Percentiles rank a stretch among this genome's conserved stretches.
Evolutionary conservation across 2,888 invertebrate species (phyloP).

Genomic region (Pimpla rufipes): DNA sequence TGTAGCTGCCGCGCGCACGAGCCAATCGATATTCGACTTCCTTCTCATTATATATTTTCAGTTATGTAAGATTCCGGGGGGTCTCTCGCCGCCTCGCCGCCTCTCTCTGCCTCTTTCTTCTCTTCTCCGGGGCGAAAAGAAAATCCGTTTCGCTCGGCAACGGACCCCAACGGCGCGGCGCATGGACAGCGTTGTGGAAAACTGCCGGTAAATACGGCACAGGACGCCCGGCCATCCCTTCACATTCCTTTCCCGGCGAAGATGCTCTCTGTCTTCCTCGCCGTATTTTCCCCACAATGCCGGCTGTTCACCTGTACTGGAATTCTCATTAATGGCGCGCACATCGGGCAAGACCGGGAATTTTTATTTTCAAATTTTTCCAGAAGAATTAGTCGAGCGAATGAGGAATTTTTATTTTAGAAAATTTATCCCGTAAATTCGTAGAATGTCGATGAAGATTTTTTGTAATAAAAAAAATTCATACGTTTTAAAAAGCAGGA

Average conservation of each 20-base stretch:
- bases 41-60: conserved; percentile 68
- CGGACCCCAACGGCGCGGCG: not conserved
- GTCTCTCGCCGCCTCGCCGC: not conserved
- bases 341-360: too few species aligned
- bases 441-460: too few species aligned
- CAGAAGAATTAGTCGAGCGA: too few species aligned
- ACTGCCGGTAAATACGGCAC: not conserved
- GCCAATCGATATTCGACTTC: conserved; percentile 69
- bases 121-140: conserved; percentile 33
- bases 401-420: too few species aligned
- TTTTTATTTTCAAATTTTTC: too few species aligned
- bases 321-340: too few species aligned
- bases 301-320: too few species aligned
- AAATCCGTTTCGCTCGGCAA: conserved; percentile 18
- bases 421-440: too few species aligned
- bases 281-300: too few species aligned
- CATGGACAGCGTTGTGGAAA: not conserved
- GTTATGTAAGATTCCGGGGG: conserved; percentile 63
- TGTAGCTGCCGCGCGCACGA: conserved; percentile 62
- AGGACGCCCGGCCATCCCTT: conserved; percentile 4
- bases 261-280: not conserved
- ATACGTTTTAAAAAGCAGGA: too few species aligned
- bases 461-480: too few species aligned
- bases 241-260: not conserved
- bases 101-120: not conserved